Evolutionary conservation across 2,113 vertebrate species (phyloP).

Genomic region (Paramormyrops kingsleyae): DNA sequence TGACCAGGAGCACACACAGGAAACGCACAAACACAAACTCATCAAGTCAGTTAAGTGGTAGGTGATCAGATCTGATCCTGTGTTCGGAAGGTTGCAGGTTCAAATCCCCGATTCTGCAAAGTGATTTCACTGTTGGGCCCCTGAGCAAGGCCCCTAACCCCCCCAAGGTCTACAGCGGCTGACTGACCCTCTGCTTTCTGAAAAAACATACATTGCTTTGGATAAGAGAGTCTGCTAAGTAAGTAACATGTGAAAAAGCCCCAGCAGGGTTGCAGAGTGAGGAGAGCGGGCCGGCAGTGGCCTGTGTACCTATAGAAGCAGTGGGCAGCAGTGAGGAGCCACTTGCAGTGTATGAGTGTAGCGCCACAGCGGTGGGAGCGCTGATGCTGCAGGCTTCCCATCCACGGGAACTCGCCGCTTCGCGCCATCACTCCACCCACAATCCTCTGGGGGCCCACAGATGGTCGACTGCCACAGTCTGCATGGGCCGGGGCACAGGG

Average conservation of each 20-base stretch:
- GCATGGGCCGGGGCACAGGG: conserved; percentile 18
- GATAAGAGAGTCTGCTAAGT: background rate
- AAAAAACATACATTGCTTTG: background rate
- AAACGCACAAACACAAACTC: background rate
- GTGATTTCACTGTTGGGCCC: background rate
- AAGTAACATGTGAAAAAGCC: background rate
- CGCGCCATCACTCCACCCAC: conserved; percentile 73
- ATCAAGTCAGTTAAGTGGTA: background rate
- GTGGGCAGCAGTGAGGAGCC: conserved; percentile 87
- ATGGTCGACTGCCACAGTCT: conserved; percentile 76
- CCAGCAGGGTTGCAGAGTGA: background rate
- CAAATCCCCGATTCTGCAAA: background rate
- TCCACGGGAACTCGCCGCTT: conserved; percentile 90
- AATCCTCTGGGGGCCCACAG: conserved; percentile 64
- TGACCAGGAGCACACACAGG: background rate
- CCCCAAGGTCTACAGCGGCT: background rate
- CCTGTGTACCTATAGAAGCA: conserved; percentile 74
- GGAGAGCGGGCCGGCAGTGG: background rate
- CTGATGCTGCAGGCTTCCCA: conserved; percentile 79
- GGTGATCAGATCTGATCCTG: background rate
- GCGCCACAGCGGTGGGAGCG: conserved; percentile 80
- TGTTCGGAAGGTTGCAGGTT: background rate
- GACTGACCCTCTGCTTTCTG: background rate
- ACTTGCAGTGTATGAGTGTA: conserved; percentile 77
- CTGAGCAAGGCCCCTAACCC: no score